Evolutionary conservation across 2,888 invertebrate genomes (phyloP).

Genomic region (Drosophila gaucha): DNA sequence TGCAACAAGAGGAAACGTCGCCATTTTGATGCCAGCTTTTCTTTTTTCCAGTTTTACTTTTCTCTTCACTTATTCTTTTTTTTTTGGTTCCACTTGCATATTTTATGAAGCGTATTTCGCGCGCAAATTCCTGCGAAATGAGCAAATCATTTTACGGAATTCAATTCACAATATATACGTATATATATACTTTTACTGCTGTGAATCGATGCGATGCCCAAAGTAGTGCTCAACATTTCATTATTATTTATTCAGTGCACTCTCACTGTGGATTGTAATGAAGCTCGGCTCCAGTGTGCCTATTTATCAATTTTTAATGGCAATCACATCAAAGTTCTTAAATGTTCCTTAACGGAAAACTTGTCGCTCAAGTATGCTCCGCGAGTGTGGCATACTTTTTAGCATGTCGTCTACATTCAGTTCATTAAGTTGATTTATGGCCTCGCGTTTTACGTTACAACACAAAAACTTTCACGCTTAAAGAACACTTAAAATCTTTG

Average conservation of each 20-base stretch:
- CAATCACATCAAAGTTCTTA: constrained; percentile 24
- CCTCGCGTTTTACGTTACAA: constrained; percentile 20
- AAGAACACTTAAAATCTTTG: constrained; percentile 13
- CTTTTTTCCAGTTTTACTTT: neutral
- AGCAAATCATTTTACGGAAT: constrained; percentile 37
- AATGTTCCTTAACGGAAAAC: constrained; percentile 8
- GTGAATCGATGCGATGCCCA: constrained; percentile 18
- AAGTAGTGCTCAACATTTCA: constrained; percentile 29
- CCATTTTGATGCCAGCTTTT: constrained; percentile 71
- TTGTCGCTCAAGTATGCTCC: constrained; percentile 2
- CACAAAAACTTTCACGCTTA: constrained; percentile 12
- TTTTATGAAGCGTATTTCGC: constrained; percentile 57
- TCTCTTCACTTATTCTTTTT: neutral
- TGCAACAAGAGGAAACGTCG: constrained; percentile 60
- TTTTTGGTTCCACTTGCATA: constrained; percentile 52
- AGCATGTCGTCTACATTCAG: constrained; percentile 2
- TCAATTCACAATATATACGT: constrained; percentile 23
- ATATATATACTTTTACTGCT: neutral
- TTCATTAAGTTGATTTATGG: constrained; percentile 58
- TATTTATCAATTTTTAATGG: constrained; percentile 53
- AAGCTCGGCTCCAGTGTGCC: constrained; percentile 26
- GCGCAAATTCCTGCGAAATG: constrained; percentile 23
- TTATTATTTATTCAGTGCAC: constrained; percentile 50
- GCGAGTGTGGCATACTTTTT: constrained; percentile 39
- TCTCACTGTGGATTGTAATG: constrained; percentile 33